Conservation (phyloP, 2,797 vertebrate genomes). For the Coregonus suidteri region DNA sequence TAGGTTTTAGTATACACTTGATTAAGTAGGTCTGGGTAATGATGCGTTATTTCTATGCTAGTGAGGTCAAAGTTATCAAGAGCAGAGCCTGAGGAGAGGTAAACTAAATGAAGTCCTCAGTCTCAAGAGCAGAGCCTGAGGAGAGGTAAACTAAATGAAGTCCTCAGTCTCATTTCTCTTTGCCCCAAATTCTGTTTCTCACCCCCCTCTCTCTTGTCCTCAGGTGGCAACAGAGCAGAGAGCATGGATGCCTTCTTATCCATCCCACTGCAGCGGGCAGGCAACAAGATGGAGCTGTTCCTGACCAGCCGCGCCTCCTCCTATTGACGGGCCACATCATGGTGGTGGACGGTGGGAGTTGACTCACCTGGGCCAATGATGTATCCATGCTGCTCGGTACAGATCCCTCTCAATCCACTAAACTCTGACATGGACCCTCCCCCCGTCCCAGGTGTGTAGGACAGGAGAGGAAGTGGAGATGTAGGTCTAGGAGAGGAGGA, state of each 20-base stretch:
- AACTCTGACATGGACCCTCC: conserved; percentile 79
- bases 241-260: conserved; percentile 31
- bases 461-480: conserved; percentile 56
- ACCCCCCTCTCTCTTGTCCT: background rate
- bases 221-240: conserved; percentile 73
- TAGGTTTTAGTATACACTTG: background rate
- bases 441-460: conserved; percentile 77
- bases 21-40: background rate
- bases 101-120: background rate
- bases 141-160: background rate
- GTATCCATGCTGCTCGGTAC: conserved; percentile 81
- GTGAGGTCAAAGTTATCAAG: background rate
- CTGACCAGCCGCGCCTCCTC: conserved; percentile 88
- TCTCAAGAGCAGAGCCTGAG: background rate
- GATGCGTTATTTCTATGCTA: background rate
- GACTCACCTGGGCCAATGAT: conserved; percentile 87
- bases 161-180: background rate
- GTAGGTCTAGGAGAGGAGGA: conserved; percentile 21
- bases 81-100: background rate
- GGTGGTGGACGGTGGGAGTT: conserved; percentile 89
- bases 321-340: conserved; percentile 86
- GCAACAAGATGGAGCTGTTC: conserved; percentile 95
- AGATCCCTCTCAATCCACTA: conserved; percentile 84
- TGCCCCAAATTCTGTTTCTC: background rate
- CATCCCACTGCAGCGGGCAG: conserved; percentile 85